These are phyloP conservation scores for Ctenicera cuprea DNA, from an alignment of 2,888 invertebrate genomes.

Conservation along the genomic window DNA sequence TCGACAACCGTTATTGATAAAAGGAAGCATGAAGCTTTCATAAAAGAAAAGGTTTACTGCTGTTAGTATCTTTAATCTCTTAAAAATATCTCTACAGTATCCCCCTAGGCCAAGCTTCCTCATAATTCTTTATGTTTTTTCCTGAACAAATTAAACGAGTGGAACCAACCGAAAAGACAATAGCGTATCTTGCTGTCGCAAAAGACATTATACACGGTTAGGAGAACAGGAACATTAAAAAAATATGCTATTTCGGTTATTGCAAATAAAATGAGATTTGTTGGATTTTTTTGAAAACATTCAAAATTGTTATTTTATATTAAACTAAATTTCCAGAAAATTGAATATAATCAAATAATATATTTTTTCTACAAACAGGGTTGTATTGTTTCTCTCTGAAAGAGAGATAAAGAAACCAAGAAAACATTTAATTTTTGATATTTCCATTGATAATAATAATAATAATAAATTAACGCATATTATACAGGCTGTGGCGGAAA, in stretches of 20 bases:
- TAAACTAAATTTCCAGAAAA: neutral
- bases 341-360: neutral
- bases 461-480: too few relatives aligned
- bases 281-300: neutral
- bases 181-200: neutral
- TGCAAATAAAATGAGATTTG: neutral
- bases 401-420: too few relatives aligned
- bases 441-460: too few relatives aligned
- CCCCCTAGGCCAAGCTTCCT: neutral
- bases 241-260: neutral
- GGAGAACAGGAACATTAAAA: too few relatives aligned
- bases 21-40: neutral
- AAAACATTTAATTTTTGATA: too few relatives aligned
- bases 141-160: conserved; percentile 11
- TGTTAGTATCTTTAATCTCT: conserved; percentile 15
- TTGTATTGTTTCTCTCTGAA: too few relatives aligned
- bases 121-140: conserved; percentile 15
- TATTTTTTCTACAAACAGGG: too few relatives aligned
- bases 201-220: conserved; percentile 15
- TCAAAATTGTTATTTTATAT: neutral
- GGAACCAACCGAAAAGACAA: conserved; percentile 21
- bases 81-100: conserved; percentile 17
- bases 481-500: too few relatives aligned
- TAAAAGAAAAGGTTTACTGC: conserved; percentile 5
- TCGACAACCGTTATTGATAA: conserved; percentile 6